Evolutionary conservation across 2,888 invertebrate genomes (phyloP), one percentile per base, ranked within the genome.

Genomic region (Coremacera marginata): DNA sequence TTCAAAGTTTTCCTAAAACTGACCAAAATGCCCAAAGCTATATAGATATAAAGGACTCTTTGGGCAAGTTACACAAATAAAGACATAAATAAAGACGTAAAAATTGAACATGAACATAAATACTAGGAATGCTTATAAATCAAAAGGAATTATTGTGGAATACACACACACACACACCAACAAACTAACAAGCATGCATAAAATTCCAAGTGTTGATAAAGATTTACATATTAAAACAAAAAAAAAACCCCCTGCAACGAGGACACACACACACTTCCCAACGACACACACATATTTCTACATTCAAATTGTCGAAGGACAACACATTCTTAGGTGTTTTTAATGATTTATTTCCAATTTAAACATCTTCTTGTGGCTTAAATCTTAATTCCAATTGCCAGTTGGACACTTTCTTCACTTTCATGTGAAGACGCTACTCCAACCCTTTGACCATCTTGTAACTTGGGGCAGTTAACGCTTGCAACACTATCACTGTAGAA

Each of bases 321-420:
- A 67, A 76, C 60, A 16, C 62, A 14, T 67, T 76, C 74, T 79
- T 79, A 80, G 83, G 83, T 81, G 84, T 85, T 86, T 86, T 85
- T 86, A 86, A 86, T 86, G 86, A 86, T 86, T 86, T 86, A 86
- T 86, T 86, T 82, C 81, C 84, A 86, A 87, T 84, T 85, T 85
- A 84, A 81, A 84, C 82, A 80, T 83, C 82, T 82, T 81, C 78
- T 76, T 73, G 78, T 75, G 83, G 82, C 85, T 79, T 81, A 81
- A 83, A 84, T 81, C 80, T 83, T 84, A 80, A 79, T 79, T 79
- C 81, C 83, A 81, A 81, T 83, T 80, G 83, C 78, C 78, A 75
- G 51, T 60, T 75, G 77, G 75, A 75, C 75, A 78, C 52, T 71
- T 25, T 77, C 79, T 49, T 51, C 14, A n/a, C n/a, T n/a, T n/a